phyloP scores from a whole-genome alignment of 2,797 vertebrate species.

The Sebastiscus tertius region DNA sequence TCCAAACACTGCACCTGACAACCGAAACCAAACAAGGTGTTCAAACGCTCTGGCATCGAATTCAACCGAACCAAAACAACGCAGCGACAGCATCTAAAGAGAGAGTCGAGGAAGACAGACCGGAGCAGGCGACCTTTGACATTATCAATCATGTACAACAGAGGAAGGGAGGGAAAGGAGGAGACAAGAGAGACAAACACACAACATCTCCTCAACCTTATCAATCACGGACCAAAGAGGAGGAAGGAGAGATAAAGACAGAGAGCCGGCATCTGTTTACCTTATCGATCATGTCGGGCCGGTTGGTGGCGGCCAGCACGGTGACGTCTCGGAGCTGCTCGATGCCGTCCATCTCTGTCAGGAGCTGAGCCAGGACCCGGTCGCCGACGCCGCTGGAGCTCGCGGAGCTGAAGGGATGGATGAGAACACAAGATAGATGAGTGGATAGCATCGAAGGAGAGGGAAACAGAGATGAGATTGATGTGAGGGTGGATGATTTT shows the following conservation, averaged over 20 bases:
- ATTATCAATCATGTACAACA: slow-evolving; percentile 70
- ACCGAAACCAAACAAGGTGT: background rate
- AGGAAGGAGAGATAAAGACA: slow-evolving; percentile 47
- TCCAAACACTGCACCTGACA: background rate
- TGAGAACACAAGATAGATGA: slow-evolving; percentile 32
- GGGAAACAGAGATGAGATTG: background rate
- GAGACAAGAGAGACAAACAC: slow-evolving; percentile 46
- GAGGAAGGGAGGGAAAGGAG: slow-evolving; percentile 38
- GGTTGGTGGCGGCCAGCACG: slow-evolving; percentile 95
- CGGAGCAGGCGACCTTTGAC: slow-evolving; percentile 53
- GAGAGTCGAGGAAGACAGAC: slow-evolving; percentile 35
- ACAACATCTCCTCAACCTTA: slow-evolving; percentile 56
- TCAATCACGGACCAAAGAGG: slow-evolving; percentile 71
- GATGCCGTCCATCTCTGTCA: slow-evolving; percentile 98
- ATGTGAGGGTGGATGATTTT: background rate
- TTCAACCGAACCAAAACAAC: background rate
- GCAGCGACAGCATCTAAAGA: slow-evolving; percentile 5
- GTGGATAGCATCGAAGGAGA: background rate
- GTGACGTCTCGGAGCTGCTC: slow-evolving; percentile 94
- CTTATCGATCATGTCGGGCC: slow-evolving; percentile 98
- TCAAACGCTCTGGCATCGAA: rapidly evolving
- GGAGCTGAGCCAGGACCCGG: slow-evolving; percentile 93
- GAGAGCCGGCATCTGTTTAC: slow-evolving; percentile 77
- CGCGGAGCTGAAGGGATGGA: slow-evolving; percentile 80
- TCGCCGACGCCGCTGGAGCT: slow-evolving; percentile 90